Evolutionary conservation across 2,888 invertebrate species (phyloP), one percentile per base, ranked within the genome.

Genomic region (Actias luna): DNA sequence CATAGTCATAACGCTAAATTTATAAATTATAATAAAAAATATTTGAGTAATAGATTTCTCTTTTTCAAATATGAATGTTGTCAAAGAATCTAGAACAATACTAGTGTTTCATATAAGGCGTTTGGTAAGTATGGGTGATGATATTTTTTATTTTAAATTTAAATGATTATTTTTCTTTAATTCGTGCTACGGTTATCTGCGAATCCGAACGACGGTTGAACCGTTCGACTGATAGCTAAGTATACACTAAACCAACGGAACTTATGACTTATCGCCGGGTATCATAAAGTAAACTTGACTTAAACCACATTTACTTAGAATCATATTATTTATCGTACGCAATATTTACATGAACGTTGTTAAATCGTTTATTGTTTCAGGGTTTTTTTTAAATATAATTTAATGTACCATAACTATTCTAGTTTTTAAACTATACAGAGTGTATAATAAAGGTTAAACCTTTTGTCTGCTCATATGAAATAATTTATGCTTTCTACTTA

Each of bases 271-370:
- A 85, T 82, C 84, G 71, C 63, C 63, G 36, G 75, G 63, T 87
- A 87, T 88, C 89, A 87, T 78, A 84, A 86, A 83, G 87, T 76
- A 88, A 89, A 89, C 86, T 79, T 61, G 75, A 83, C 74, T 75
- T 73, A 79, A n/a, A 75, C 77, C 78, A 76, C 78, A 73, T 74
- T 82, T 84, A 82, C 82, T 86, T 82, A 81, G 78, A 84, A 84
- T 80, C 18, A 42, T 42, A 42, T 18, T 42, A 81, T 81, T 74
- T 79, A 77, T 78, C 75, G 74, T 63, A 62, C 66, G 69, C 68
- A 68, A 69, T 68, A 74, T 65, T 67, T 69, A 68, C 68, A 69
- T 60, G 60, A 31, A 29, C 55, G 55, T 55, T 35, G 55, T 55
- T 29, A 50, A 42, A 42, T 33, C 58, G 42, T 31, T 62, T 58